phyloP scores from a whole-genome alignment of 2,797 vertebrate genomes.

The Labeo calbasu region DNA sequence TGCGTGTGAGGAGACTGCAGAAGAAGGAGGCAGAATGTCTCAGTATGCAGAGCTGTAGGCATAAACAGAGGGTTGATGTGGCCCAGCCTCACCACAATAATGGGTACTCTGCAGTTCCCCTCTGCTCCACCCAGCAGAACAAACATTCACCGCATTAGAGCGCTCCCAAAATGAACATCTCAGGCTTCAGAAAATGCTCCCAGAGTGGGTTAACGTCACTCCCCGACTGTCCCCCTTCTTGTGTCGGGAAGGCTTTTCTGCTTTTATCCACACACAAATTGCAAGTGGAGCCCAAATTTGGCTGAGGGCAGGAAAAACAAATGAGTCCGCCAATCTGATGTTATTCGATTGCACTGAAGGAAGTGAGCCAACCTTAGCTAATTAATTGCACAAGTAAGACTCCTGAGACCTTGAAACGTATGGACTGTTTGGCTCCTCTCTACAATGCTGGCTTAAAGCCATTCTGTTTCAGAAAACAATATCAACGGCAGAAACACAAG shows the following conservation, averaged over 20 bases:
- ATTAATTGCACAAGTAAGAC: conserved; percentile 27
- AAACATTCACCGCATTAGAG: conserved; percentile 58
- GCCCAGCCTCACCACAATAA: conserved; percentile 69
- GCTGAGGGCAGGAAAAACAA: conserved; percentile 32
- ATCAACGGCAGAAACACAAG: conserved; percentile 23
- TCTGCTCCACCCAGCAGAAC: conserved; percentile 39
- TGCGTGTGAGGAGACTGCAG: conserved; percentile 56
- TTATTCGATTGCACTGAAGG: conserved; percentile 23
- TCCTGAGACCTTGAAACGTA: conserved; percentile 15
- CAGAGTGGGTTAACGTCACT: conserved; percentile 22
- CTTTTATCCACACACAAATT: conserved; percentile 28
- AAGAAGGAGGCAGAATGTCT: conserved; percentile 60
- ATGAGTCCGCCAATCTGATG: conserved; percentile 26
- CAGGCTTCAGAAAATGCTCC: conserved; percentile 43
- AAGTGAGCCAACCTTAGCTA: conserved; percentile 32
- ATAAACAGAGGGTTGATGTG: conserved; percentile 70
- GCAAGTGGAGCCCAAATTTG: conserved; percentile 12
- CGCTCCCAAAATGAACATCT: conserved; percentile 59
- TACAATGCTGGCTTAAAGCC: conserved; percentile 25
- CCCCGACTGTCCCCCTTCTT: conserved; percentile 17
- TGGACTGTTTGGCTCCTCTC: conserved; percentile 27
- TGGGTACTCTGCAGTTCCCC: conserved; percentile 59
- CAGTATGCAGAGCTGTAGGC: conserved; percentile 56
- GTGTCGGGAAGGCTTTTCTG: conserved; percentile 38
- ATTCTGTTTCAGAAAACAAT: conserved; percentile 36